phyloP scores from a whole-genome alignment of 1,140 invertebrate genomes.

The Zaprionus tsacasi region DNA sequence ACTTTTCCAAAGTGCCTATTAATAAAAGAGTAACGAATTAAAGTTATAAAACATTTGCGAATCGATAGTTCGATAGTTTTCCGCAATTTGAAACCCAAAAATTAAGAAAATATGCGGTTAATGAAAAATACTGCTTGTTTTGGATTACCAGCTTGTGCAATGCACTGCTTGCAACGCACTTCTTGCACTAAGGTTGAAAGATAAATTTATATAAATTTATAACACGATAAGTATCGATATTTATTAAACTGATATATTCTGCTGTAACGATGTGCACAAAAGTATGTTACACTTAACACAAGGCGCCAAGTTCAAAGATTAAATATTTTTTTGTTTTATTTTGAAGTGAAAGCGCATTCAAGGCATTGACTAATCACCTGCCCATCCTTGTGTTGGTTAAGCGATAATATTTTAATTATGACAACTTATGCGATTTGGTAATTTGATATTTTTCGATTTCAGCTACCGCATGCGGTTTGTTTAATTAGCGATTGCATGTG shows the following conservation, averaged over 20 bases:
- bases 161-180: too few species aligned
- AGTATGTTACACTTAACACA: slow-evolving; percentile 10
- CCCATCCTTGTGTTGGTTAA: slow-evolving; percentile 3
- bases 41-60: too few species aligned
- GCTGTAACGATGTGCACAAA: slow-evolving; percentile 9
- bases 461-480: slow-evolving; percentile 74
- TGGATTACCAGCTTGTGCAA: too few species aligned
- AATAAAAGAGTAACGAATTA: too few species aligned
- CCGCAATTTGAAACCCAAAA: too few species aligned
- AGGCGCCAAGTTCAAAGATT: background rate
- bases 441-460: slow-evolving; percentile 48
- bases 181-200: background rate
- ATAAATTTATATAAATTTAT: too few species aligned
- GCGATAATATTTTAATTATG: slow-evolving; percentile 74
- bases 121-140: too few species aligned
- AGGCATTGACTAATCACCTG: slow-evolving; percentile 46
- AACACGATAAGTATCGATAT: background rate
- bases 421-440: slow-evolving; percentile 51
- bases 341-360: slow-evolving; percentile 55
- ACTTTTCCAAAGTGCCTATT: too few species aligned
- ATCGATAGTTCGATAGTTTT: too few species aligned
- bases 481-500: slow-evolving; percentile 57
- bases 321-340: background rate
- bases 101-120: too few species aligned
- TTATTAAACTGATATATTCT: background rate